These are phyloP conservation scores for Magallana angulata DNA, from an alignment of 1,140 invertebrate genomes.

Conservation along the genomic window DNA sequence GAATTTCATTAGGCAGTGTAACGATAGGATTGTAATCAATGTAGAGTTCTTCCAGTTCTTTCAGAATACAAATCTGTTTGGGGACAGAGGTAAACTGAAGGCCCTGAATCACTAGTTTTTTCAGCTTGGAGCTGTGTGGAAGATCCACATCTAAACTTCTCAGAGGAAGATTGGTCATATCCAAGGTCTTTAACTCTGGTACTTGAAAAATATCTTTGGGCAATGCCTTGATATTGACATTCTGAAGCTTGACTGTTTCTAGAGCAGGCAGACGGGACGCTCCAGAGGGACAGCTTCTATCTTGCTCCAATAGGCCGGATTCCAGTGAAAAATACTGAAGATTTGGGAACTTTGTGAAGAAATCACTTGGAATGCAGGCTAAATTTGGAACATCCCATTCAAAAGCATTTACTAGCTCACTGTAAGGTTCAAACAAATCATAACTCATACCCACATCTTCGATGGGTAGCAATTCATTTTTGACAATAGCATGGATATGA, in stretches of 20 bases:
- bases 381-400: slow-evolving; percentile 50
- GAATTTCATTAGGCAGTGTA: slow-evolving; percentile 63
- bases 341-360: slow-evolving; percentile 68
- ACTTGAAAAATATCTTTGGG: slow-evolving; percentile 67
- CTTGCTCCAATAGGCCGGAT: slow-evolving; percentile 32
- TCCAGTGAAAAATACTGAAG: slow-evolving; percentile 64
- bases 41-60: slow-evolving; percentile 61
- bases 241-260: slow-evolving; percentile 58
- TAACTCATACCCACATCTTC: slow-evolving; percentile 35
- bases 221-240: slow-evolving; percentile 58
- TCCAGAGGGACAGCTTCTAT: slow-evolving; percentile 58
- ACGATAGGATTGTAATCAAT: slow-evolving; percentile 67
- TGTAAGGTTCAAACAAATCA: slow-evolving; percentile 64
- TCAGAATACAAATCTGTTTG: slow-evolving; percentile 58
- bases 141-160: slow-evolving; percentile 58
- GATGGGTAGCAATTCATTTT: slow-evolving; percentile 35
- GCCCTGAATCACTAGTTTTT: slow-evolving; percentile 58
- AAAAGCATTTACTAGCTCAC: slow-evolving; percentile 66
- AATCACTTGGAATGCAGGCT: slow-evolving; percentile 48
- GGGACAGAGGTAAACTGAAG: slow-evolving; percentile 64
- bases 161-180: slow-evolving; percentile 55
- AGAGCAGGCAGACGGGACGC: slow-evolving; percentile 61
- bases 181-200: slow-evolving; percentile 51
- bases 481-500: slow-evolving; percentile 51
- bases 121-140: slow-evolving; percentile 56